A percentile compares a stretch with the other conserved stretches of the same genome.
These are phyloP conservation scores for Furcifer pardalis DNA, from an alignment of 2,797 vertebrate genomes.

Conservation along the genomic window DNA sequence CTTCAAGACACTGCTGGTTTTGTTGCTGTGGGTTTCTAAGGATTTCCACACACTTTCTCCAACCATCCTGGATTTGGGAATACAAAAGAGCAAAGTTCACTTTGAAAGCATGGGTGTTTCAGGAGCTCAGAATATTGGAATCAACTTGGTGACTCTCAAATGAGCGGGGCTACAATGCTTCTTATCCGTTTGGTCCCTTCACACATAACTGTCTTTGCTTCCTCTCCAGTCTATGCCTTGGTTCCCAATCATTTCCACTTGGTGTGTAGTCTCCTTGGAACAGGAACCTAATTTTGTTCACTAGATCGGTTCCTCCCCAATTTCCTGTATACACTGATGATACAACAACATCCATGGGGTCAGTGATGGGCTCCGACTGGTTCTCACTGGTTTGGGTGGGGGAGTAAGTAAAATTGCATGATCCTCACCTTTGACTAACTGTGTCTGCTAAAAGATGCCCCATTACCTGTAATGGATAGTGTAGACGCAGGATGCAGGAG, in stretches of 20 bases:
- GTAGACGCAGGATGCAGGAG: conserved; percentile 86
- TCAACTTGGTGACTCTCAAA: no score
- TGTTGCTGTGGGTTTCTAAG: conserved; percentile 94
- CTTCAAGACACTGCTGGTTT: conserved; percentile 85
- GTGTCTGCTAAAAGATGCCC: no score
- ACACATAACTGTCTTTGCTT: no score
- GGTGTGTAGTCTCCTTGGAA: neutral
- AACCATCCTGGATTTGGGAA: conserved; percentile 76
- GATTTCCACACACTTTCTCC: conserved; percentile 88
- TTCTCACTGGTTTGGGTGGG: no score
- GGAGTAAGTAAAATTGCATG: no score
- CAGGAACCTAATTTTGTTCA: neutral
- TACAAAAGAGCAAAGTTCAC: neutral
- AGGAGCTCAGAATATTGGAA: no score
- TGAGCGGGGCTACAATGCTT: no score
- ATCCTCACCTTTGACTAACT: no score
- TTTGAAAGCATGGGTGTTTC: rapidly evolving
- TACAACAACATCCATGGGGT: no score
- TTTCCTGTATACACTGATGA: no score
- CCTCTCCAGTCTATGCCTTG: neutral
- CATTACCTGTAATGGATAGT: conserved; percentile 89
- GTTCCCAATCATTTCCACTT: neutral
- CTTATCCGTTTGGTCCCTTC: no score
- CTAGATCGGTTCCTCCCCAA: neutral
- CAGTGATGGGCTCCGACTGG: no score